Evolutionary conservation across 2,797 vertebrate genomes (phyloP).

Genomic region (Scolopax bukidnonensis): DNA sequence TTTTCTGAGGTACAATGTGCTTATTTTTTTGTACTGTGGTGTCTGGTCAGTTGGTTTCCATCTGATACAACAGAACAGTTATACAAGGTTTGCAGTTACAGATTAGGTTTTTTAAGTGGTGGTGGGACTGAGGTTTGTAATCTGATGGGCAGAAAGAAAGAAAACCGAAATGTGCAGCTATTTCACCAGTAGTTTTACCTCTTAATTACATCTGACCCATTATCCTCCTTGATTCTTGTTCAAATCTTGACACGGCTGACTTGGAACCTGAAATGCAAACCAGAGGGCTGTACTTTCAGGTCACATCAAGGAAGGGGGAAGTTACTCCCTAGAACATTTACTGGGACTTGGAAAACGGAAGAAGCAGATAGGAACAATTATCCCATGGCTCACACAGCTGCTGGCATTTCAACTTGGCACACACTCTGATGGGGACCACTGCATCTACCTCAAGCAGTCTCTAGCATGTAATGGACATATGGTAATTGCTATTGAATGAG

Average conservation of each 20-base stretch:
- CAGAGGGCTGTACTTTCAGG: slow-evolving; percentile 49
- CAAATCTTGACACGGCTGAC: slow-evolving; percentile 68
- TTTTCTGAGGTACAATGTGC: slow-evolving; percentile 62
- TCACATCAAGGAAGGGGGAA: slow-evolving; percentile 32
- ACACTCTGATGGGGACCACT: slow-evolving; percentile 1
- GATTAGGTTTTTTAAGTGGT: slow-evolving; percentile 53
- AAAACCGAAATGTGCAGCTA: slow-evolving; percentile 31
- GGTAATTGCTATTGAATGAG: slow-evolving; percentile 55
- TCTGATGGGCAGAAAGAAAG: slow-evolving; percentile 74
- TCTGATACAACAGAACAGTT: slow-evolving; percentile 70
- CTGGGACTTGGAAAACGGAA: slow-evolving; percentile 60
- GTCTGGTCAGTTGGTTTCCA: slow-evolving; percentile 68
- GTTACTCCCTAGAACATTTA: slow-evolving; percentile 63
- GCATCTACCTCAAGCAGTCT: slow-evolving; percentile 34
- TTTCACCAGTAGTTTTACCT: slow-evolving; percentile 48
- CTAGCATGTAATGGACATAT: slow-evolving; percentile 35
- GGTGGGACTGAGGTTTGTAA: slow-evolving; percentile 62
- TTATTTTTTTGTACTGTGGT: slow-evolving; percentile 68
- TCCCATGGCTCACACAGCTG: slow-evolving; percentile 41
- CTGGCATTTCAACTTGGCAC: slow-evolving; percentile 62
- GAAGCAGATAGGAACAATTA: slow-evolving; percentile 71
- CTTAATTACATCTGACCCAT: slow-evolving; percentile 74
- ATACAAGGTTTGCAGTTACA: neutral
- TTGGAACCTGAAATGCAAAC: slow-evolving; percentile 69
- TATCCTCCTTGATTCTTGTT: slow-evolving; percentile 63